Evolutionary conservation across 2,113 vertebrate genomes (phyloP).

Genomic region (Seriola quinqueradiata): DNA sequence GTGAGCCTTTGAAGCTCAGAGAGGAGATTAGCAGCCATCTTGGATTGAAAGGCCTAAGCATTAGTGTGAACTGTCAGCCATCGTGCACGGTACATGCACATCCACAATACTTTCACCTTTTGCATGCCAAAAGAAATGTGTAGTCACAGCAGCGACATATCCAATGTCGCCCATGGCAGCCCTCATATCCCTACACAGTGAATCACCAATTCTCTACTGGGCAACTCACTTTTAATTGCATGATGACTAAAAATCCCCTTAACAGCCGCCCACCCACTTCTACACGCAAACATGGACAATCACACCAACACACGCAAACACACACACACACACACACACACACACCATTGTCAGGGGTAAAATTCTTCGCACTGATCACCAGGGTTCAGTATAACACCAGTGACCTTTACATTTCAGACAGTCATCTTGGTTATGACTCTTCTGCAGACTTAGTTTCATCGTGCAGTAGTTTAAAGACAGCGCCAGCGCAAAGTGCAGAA

Average conservation of each 20-base stretch:
- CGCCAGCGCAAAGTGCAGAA: neutral
- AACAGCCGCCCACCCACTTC: constrained; percentile 46
- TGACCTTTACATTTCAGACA: constrained; percentile 2
- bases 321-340: constrained; percentile 9
- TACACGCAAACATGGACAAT: constrained; percentile 24
- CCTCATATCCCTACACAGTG: constrained; percentile 32
- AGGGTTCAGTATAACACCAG: neutral
- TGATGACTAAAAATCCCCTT: constrained; percentile 65
- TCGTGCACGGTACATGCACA: constrained; percentile 37
- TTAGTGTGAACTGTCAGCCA: constrained; percentile 62
- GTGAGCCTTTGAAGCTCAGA: constrained; percentile 76
- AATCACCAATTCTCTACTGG: constrained; percentile 61
- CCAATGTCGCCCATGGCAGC: constrained; percentile 30
- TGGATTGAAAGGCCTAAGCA: constrained; percentile 54
- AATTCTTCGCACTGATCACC: neutral
- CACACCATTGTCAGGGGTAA: neutral
- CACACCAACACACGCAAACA: constrained; percentile 5
- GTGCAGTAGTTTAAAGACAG: neutral
- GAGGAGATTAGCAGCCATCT: constrained; percentile 73
- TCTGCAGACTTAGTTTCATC: constrained; percentile 9
- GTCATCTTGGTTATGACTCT: too few relatives aligned
- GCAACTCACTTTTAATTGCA: constrained; percentile 74
- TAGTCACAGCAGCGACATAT: constrained; percentile 29
- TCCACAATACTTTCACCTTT: constrained; percentile 15
- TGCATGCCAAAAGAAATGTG: constrained; percentile 39